Evolutionary conservation across 2,113 vertebrate species (phyloP).

Genomic region (Formicarius rufipectus): DNA sequence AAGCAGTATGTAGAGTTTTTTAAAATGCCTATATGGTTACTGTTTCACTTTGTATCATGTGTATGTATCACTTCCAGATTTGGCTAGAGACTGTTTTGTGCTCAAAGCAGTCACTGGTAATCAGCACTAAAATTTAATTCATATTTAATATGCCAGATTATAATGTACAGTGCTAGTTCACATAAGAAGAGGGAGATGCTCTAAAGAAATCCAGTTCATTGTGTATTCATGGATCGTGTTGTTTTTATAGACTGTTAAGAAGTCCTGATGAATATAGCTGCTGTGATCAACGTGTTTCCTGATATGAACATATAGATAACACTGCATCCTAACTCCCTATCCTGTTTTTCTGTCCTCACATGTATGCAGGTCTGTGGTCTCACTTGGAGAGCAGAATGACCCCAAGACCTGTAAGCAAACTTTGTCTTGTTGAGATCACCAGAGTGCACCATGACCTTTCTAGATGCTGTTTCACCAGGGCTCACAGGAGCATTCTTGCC

Average conservation of each 20-base stretch:
- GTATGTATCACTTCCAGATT: background rate
- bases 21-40: background rate
- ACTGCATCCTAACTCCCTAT: background rate
- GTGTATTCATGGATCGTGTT: background rate
- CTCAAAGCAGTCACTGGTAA: background rate
- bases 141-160: background rate
- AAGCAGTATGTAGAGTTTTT: background rate
- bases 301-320: background rate
- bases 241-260: background rate
- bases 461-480: background rate
- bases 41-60: background rate
- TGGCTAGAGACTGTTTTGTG: background rate
- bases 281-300: background rate
- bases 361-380: background rate
- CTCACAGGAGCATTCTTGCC: background rate
- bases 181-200: background rate
- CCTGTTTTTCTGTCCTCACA: background rate
- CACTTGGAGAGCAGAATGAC: background rate
- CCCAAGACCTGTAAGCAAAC: background rate
- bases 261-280: background rate
- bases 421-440: background rate
- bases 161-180: background rate
- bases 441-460: background rate
- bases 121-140: background rate
- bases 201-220: background rate